Evolutionary conservation across 2,888 invertebrate species (phyloP), one percentile per base, ranked within the genome.

Genomic region (Eumacrocentrus americanus): DNA sequence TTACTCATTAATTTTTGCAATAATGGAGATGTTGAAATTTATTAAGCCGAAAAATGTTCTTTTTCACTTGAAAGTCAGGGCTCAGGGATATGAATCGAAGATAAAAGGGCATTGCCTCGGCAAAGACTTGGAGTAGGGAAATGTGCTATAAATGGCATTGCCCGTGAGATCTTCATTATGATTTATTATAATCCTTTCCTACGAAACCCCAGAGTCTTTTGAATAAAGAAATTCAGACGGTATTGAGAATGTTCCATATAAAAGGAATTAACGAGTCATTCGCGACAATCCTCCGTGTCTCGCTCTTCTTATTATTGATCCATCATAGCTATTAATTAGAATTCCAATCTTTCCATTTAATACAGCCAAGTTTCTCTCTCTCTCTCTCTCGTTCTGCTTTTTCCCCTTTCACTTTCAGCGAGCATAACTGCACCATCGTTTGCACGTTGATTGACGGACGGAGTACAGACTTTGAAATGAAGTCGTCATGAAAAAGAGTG

Each of bases 261-360:
- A n/a, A n/a, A n/a, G n/a, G n/a, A n/a, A n/a, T n/a, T n/a, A n/a
- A n/a, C n/a, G n/a, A n/a, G n/a, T n/a, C n/a, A n/a, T n/a, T 51
- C 50, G 44, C 42, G 51, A 55, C 14, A 11, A 47, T 37, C n/a
- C 48, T 47, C 29, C 14, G 44, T 34, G 22, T 7, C 29, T 50
- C 53, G 35, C 23, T 44, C 22, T 16, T 34, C 58, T 29, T 56
- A 20, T 40, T 25, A 52, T 44, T n/a, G 59, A 75, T 70, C 54
- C 29, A 48, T n/a, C 57, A 64, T 64, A 67, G 67, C 70, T 69
- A 72, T 75, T 74, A 75, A 74, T 75, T 75, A 72, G 68, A 72
- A 73, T 74, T 75, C 72, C 75, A 70, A 73, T 75, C 72, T 67
- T 67, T 65, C 68, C 63, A 71, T 70, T 68, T 67, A 70, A 70